Evolutionary conservation across 2,888 invertebrate genomes (phyloP), one percentile per base, ranked within the genome.

Genomic region (Platynereis dumerilii): DNA sequence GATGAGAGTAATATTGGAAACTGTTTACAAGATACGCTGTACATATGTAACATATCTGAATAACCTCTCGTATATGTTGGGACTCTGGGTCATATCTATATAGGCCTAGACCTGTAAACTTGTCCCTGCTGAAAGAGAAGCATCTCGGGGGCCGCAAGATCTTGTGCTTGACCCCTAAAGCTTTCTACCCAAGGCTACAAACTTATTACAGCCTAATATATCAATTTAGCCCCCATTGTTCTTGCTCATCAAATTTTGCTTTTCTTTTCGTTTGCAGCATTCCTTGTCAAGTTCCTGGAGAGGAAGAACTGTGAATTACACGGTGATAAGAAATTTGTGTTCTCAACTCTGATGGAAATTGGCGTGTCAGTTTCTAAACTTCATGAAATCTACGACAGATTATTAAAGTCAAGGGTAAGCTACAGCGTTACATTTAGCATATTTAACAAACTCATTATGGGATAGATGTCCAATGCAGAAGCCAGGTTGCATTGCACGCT

Each of bases 331-430:
- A 74, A 78, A 29, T 89, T 92, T 86, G 92, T 95, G 62, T 92
- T 92, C 70, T 88, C 88, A 74, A 89, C 91, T 2, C 87, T 96
- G 76, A 85, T 92, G 60, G 89, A 90, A 64, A 89, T 93, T 76
- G 91, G 92, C 60, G 88, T 94, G 29, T 89, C 91, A 20, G 86
- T 92, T 67, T 90, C 91, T 76, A 89, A 90, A 77, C 87, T 95
- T 1, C 86, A 94, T 72, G 90, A 92, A 76, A 90, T 92, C 69
- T 95, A 95, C 83, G 91, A 92, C 76, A 89, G 80, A 64, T 75
- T 83, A 57, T 81, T 78, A 71, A 82, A 80, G 70, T 80, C 81
- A 22, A 80, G 80, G 78, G 84, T 84, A 75, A 67, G 75, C 53
- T 29, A 27, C 17, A 52, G 34, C 29, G 24, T n/a, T n/a, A n/a